Percentiles rank a stretch among this genome's conserved stretches.
These are phyloP conservation scores for Hypotaenidia philippensis DNA, from an alignment of 2,797 vertebrate genomes.

Conservation along the genomic window DNA sequence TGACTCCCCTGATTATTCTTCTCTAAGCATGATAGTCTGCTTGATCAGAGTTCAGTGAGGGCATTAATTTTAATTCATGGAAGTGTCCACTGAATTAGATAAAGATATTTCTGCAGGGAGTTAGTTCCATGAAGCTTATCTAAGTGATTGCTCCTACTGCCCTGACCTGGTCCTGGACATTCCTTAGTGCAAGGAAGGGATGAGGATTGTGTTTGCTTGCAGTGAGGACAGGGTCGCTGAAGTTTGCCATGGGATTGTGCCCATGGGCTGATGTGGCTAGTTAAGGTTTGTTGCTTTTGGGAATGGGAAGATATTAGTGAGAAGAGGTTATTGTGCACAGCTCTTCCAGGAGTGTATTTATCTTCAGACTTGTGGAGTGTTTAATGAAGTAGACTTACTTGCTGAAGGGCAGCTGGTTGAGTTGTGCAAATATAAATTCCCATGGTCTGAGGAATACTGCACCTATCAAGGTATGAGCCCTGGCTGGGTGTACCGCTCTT, in stretches of 20 bases:
- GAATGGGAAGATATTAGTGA: background rate
- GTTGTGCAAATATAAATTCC: background rate
- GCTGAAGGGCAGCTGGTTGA: background rate
- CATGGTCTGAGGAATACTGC: background rate
- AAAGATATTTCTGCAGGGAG: background rate
- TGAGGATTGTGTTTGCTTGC: background rate
- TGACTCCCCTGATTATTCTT: background rate
- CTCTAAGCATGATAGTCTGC: background rate
- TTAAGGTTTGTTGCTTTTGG: background rate
- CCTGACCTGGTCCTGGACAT: background rate
- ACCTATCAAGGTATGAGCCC: fast-evolving
- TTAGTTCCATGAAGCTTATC: background rate
- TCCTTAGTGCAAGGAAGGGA: background rate
- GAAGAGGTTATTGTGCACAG: background rate
- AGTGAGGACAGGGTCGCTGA: background rate
- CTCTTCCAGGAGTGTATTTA: background rate
- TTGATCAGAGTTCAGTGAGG: background rate
- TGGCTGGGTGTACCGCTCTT: background rate
- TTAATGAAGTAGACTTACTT: background rate
- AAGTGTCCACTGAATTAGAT: background rate
- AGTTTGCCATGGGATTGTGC: background rate
- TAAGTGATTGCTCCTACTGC: background rate
- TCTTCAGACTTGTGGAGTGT: background rate
- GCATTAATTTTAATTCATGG: background rate
- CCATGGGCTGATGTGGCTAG: background rate